Conservation (phyloP, 2,113 vertebrate genomes). For the Mastomys natalensis region DNA sequence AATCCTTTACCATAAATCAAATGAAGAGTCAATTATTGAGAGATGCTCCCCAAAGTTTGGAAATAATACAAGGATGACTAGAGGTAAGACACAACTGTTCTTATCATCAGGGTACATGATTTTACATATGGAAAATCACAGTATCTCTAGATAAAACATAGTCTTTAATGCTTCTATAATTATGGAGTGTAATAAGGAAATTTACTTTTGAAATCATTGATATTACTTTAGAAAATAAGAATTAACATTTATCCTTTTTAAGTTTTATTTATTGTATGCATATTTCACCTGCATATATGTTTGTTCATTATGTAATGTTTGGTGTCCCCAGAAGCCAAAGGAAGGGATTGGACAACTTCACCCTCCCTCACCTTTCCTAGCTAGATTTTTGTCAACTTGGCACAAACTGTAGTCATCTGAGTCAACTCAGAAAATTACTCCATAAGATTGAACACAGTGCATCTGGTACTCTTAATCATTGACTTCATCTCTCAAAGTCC, state of each 20-base stretch:
- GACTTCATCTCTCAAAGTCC: background rate
- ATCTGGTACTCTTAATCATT: background rate
- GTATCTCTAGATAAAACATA: background rate
- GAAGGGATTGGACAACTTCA: background rate
- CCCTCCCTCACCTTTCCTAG: rapidly evolving
- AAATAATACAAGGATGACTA: background rate
- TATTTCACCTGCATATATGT: background rate
- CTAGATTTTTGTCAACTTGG: background rate
- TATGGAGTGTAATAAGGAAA: background rate
- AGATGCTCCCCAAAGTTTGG: background rate
- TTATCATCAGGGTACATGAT: background rate
- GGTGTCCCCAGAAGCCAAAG: background rate
- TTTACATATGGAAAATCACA: background rate
- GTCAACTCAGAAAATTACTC: background rate
- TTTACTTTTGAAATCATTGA: background rate
- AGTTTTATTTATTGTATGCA: background rate
- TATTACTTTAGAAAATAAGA: background rate
- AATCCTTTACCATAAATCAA: background rate
- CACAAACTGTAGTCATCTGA: background rate
- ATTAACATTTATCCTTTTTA: background rate
- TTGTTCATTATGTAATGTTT: background rate
- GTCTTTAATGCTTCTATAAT: background rate
- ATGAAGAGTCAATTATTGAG: background rate
- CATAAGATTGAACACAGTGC: background rate
- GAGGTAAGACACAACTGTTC: background rate